phyloP scores from a whole-genome alignment of 2,113 vertebrate genomes.

The Kryptolebias marmoratus region DNA sequence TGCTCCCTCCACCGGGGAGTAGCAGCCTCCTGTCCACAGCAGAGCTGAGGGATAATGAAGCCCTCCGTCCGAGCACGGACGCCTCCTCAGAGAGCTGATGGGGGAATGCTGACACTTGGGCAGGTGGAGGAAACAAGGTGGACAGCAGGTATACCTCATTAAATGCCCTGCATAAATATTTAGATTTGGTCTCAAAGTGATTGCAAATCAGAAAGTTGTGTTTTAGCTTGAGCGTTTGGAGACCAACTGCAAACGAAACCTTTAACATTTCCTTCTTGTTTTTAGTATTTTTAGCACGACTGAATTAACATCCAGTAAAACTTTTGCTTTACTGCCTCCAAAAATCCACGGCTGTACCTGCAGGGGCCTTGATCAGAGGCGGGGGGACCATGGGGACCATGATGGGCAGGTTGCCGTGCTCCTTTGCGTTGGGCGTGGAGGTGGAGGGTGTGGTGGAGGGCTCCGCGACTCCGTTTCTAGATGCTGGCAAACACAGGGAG shows the following conservation, averaged over 20 bases:
- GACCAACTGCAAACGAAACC: neutral
- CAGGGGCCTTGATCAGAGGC: conserved; percentile 95
- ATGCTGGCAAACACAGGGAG: conserved; percentile 87
- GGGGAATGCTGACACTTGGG: conserved; percentile 65
- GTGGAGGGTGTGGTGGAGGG: conserved; percentile 87
- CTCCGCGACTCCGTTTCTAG: conserved; percentile 92
- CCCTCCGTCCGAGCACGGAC: conserved; percentile 62
- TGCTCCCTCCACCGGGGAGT: conserved; percentile 49
- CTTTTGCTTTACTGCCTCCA: conserved; percentile 5
- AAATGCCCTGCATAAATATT: conserved; percentile 45
- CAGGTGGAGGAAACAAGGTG: conserved; percentile 71
- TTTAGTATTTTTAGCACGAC: neutral
- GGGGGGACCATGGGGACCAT: conserved; percentile 96
- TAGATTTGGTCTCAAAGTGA: conserved; percentile 18
- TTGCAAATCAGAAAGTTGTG: conserved; percentile 28
- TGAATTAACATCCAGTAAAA: conserved; percentile 17
- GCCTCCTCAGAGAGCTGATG: conserved; percentile 61
- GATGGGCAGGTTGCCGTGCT: conserved; percentile 94
- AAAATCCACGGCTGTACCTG: conserved; percentile 84
- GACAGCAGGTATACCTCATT: conserved; percentile 72
- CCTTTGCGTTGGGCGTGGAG: conserved; percentile 90
- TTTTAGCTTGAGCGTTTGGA: conserved; percentile 14
- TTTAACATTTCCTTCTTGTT: neutral
- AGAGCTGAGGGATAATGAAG: conserved; percentile 75
- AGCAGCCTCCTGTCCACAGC: conserved; percentile 69